Base-by-base conservation (phyloP, 2,888 invertebrate species). In the Drosophila siamana region DNA sequence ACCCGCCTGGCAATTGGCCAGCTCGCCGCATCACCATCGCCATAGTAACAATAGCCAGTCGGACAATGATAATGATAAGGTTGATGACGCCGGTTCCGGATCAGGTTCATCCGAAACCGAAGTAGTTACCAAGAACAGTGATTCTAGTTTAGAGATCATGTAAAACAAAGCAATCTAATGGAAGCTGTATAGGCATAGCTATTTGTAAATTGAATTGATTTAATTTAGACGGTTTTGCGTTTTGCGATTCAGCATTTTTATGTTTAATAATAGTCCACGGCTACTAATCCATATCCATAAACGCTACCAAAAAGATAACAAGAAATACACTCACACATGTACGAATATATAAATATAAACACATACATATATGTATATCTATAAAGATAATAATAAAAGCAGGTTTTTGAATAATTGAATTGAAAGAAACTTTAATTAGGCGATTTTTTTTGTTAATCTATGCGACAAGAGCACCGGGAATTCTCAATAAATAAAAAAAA, bases 1-100 rank as follows among this genome's bases (percentile, higher is more conserved):
- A 79, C 96, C 97, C 16, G 94, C 96, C 11, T 97, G 97, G 97
- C 96, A 97, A 91, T 92, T 96, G 65, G 79, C 85, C n/a, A 94
- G 88, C 22, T 81, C 91, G 0, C 81, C 89, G 1, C 86, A 83
- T 59, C 89, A 80, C 16, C 89, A 93, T 92, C 90, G 83, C 28
- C 84, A 90, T 38, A 89, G 87, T 38, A 78, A 59, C 47, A 75
- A 74, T 46, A 88, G 88, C 46, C 24, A 93, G 91, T 91, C 91
- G 30, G 92, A 92, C 59, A 33, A 33, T n/a, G 92, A 92, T 50
- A 93, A 92, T 56, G 92, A 92, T 43, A 93, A 93, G 60, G 93
- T 93, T 75, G 94, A 94, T 67, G 93, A 95, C 2, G 91, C 90
- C 36, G 95, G 95, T 0, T 93, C 93, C 19, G 95, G 95, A 0